Evolutionary conservation across 2,113 vertebrate species (phyloP).

Genomic region (Psammodynastes pulverulentus): DNA sequence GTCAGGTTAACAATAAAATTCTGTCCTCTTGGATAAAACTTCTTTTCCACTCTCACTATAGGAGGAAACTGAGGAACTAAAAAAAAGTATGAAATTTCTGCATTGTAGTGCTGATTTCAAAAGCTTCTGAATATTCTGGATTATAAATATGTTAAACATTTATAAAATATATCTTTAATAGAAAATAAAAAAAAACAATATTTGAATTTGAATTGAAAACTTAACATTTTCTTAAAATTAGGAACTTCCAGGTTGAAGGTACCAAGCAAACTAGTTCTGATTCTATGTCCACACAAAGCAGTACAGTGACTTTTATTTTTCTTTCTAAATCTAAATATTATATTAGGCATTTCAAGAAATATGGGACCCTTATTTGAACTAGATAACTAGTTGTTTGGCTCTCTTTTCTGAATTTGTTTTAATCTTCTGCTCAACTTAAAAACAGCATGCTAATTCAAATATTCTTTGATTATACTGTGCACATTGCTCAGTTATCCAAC

Average conservation of each 20-base stretch:
- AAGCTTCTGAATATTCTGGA: neutral
- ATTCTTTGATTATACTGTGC: neutral
- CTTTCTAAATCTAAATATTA: neutral
- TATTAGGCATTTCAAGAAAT: neutral
- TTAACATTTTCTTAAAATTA: neutral
- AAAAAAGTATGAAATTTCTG: neutral
- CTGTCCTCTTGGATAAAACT: neutral
- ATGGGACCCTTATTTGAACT: neutral
- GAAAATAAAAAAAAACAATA: neutral
- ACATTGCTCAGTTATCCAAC: neutral
- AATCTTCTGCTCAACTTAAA: neutral
- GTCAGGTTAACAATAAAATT: neutral
- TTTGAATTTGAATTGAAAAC: neutral
- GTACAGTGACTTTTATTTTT: neutral
- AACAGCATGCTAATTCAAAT: neutral
- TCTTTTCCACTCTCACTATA: neutral
- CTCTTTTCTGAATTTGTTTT: neutral
- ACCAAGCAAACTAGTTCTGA: neutral
- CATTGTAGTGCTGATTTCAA: neutral
- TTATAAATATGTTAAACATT: neutral
- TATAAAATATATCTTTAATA: neutral
- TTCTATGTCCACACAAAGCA: neutral
- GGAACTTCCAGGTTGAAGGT: neutral
- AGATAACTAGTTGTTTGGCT: neutral
- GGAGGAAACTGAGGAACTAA: too few species aligned